Base-by-base conservation (phyloP, 2,888 invertebrate species). In the Rhagophthalmus giganteus region DNA sequence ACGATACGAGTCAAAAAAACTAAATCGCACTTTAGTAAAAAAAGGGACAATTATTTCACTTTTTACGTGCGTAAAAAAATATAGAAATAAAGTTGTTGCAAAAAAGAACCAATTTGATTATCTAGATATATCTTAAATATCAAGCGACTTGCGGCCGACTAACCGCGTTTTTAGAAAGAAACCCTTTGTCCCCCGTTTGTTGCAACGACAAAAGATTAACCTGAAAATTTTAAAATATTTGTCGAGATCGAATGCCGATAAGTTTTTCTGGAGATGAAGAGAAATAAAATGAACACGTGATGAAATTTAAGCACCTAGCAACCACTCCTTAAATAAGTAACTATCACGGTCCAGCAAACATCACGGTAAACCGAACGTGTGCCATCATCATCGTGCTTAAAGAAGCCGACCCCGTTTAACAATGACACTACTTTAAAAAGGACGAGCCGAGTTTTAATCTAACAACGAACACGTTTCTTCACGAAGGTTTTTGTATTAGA, bases 291-390 rank as follows among this genome's bases (percentile, higher is more conserved):
- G 16, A 13, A 24, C 13, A 24, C 24, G 13, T 11, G 32, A 41
- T 14, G 40, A 41, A 41, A 41, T 25, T 39, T 32, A 41, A 41
- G 20, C 20, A 20, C 20, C 20, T n/a, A n/a, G n/a, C 20, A 7
- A 34, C 34, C 24, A 34, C 34, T 34, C 24, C 33, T 34, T 31
- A 45, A 45, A 38, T 32, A 38, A 37, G 38, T 28, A 20, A 35
- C 14, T 44, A 24, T 26, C 37, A 46, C 32, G 46, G 38, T 46
- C 38, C 32, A 38, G 26, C 32, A 38, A 38, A 6, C 46, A 38
- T 28, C 34, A 35, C 27, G 44, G 44, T 26, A 45, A 35, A 9
- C 26, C 32, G 38, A 46, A 46, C 46, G 46, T 46, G 46, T 46
- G 46, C 46, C 46, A 46, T 38, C 31, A 32, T 15, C 38, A 24